These are phyloP conservation scores for Trochalopteron elliotii DNA, from an alignment of 2,113 vertebrate species.

Conservation along the genomic window DNA sequence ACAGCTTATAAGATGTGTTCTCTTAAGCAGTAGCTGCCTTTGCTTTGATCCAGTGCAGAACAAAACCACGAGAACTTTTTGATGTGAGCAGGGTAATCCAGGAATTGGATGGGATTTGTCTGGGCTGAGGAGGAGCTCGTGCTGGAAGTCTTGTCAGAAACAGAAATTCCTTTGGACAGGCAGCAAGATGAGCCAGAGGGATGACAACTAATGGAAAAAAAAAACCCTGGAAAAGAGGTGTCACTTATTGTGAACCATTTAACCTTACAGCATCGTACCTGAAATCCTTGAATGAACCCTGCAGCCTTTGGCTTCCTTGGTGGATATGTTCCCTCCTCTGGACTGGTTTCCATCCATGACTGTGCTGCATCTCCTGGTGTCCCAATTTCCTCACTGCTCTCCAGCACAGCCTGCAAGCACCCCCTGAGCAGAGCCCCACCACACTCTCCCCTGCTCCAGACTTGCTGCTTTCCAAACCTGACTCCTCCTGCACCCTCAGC, in stretches of 20 bases:
- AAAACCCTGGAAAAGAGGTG: not conserved
- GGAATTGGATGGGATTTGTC: not conserved
- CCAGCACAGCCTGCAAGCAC: not conserved
- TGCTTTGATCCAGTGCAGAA: not conserved
- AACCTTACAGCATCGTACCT: not conserved
- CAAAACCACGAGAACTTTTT: not conserved
- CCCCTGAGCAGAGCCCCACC: not conserved
- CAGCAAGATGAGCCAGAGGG: not conserved
- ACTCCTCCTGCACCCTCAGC: not conserved
- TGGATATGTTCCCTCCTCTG: not conserved
- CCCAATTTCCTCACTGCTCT: accelerated
- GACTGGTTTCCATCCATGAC: not conserved
- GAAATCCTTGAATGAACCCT: not conserved
- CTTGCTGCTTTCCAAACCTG: not conserved
- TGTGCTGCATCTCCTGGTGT: not conserved
- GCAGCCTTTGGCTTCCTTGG: not conserved
- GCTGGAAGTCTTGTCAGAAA: not conserved
- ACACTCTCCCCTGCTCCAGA: not conserved
- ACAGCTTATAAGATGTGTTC: not conserved
- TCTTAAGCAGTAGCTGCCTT: not conserved
- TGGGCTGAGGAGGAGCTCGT: not conserved
- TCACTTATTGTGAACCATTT: not conserved
- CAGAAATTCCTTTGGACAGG: not conserved
- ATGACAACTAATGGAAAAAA: not conserved
- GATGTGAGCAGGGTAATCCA: not conserved